Evolutionary conservation across 2,888 invertebrate genomes (phyloP).

Genomic region (Lottia scabra): DNA sequence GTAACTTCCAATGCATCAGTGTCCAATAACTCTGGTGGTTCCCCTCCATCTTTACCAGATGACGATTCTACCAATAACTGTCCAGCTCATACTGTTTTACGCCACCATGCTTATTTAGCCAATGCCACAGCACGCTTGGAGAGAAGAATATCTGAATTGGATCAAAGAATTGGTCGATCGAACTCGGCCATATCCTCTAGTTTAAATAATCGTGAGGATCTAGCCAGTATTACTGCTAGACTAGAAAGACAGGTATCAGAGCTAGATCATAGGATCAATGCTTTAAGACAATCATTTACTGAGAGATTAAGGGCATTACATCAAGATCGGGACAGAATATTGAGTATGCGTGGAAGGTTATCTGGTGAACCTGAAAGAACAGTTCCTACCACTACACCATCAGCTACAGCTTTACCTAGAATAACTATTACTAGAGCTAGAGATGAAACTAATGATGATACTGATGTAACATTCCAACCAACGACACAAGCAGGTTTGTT

Average conservation of each 20-base stretch:
- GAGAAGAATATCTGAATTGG: neutral
- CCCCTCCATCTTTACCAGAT: neutral
- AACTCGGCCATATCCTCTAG: neutral
- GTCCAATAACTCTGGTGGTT: neutral
- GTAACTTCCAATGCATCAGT: neutral
- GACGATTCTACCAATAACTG: neutral
- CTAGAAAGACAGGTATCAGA: slow-evolving; percentile 51
- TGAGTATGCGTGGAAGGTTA: slow-evolving; percentile 18
- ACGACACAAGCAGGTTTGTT: too few relatives aligned
- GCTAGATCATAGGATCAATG: slow-evolving; percentile 49
- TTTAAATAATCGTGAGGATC: slow-evolving; percentile 25
- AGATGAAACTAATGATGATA: slow-evolving; percentile 6
- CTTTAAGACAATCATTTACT: slow-evolving; percentile 48
- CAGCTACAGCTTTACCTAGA: slow-evolving; percentile 13
- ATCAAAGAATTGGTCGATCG: neutral
- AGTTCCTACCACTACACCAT: slow-evolving; percentile 10
- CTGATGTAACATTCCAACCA: too few relatives aligned
- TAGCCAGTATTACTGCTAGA: slow-evolving; percentile 43
- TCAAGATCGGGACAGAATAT: slow-evolving; percentile 35
- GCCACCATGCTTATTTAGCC: neutral
- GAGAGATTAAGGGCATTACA: slow-evolving; percentile 43
- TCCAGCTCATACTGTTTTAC: neutral
- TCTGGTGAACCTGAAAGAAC: slow-evolving; percentile 7
- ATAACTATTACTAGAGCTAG: slow-evolving; percentile 22
- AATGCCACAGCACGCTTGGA: slow-evolving; percentile 1